Base-by-base conservation (phyloP, 2,888 invertebrate genomes). In the Rhorus exstirpatorius region DNA sequence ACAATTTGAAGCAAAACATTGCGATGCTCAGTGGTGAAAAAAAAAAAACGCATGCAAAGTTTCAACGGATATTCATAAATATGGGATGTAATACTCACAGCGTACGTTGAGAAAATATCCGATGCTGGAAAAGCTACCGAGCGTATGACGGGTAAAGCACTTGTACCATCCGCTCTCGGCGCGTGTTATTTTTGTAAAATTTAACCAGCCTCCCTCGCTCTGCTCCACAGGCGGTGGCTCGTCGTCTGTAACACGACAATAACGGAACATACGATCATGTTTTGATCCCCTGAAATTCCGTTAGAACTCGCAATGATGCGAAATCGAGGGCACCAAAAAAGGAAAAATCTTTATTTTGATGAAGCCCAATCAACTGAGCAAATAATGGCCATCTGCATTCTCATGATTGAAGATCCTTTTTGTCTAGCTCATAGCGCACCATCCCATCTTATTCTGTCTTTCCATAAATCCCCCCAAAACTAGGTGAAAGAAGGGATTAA, bases 131-230 rank as follows among this genome's bases (percentile, higher is more conserved):
- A 97, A 98, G 92, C 97, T 96, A 38, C 97, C 96, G 89, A 97
- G 95, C 84, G 96, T 95, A 94, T 98, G 97, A 63, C 96, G 94
- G 77, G 97, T 97, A 70, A 97, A 96, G 93, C 98, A 98, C 92
- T 97, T 97, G 94, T 98, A 98, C 98, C 98, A 98, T 90, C 98
- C 98, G 77, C 97, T 97, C 94, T 98, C 97, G 85, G 96, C 95
- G 65, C 96, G 94, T 70, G 95, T 94, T 91, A 98, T 96, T 87
- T 96, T 95, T 67, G 96, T 96, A 94, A 98, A 98, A 93, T 98
- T 98, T 80, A 98, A 95, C 92, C 96, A 97, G 76, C 98, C 97
- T 90, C 96, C 96, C 67, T 95, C 95, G 84, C 95, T 95, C 93
- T 96, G 96, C 86, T 95, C 95, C 80, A 96, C 95, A 92, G 92